Conservation (phyloP, 2,113 vertebrate species). For the Barbus barbus region DNA sequence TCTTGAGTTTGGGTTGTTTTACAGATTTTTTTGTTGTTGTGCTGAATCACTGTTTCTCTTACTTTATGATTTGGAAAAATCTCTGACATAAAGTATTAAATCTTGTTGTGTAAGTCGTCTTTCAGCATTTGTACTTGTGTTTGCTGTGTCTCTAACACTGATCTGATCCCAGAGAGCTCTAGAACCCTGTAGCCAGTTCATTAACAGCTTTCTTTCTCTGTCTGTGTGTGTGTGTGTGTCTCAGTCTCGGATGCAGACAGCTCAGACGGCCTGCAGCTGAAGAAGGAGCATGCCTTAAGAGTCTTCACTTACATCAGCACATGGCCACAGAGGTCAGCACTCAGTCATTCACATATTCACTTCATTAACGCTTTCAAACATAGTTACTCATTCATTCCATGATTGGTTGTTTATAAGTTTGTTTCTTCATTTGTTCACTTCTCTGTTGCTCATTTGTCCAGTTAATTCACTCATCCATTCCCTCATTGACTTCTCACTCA, state of each 20-base stretch:
- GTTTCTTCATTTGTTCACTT: no score
- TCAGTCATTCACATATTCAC: not conserved
- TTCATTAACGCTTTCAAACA: constrained; percentile 15
- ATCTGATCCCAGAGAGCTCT: not conserved
- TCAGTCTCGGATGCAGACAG: constrained; percentile 95
- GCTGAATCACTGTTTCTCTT: not conserved
- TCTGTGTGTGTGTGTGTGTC: constrained; percentile 62
- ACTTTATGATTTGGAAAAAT: no score
- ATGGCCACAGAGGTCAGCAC: constrained; percentile 95
- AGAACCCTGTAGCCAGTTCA: not conserved
- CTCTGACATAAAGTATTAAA: not conserved
- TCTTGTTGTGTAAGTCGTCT: not conserved
- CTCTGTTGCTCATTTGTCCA: no score
- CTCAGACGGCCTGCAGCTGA: constrained; percentile 94
- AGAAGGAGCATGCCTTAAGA: constrained; percentile 98
- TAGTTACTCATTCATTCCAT: not conserved
- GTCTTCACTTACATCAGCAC: constrained; percentile 99
- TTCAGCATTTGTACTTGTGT: not conserved
- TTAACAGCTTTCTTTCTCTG: not conserved
- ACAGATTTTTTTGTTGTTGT: not conserved
- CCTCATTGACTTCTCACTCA: no score
- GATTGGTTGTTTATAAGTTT: no score
- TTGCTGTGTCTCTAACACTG: not conserved
- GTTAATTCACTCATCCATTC: no score
- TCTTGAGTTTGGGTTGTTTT: not conserved